phyloP scores from a whole-genome alignment of 2,797 vertebrate genomes.

The Arremon brunneinucha region DNA sequence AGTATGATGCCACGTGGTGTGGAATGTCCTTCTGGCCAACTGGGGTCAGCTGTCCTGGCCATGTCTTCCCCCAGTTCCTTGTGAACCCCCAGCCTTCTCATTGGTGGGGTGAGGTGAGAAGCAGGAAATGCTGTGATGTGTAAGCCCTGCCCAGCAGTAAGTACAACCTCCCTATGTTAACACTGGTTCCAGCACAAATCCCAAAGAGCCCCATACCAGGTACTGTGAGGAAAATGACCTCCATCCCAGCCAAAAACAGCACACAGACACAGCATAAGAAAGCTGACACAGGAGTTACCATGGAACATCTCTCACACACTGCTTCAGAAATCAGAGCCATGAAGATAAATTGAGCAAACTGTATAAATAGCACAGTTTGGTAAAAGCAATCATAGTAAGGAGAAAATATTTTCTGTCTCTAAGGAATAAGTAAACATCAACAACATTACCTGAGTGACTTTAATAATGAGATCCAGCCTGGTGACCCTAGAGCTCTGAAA shows the following conservation, averaged over 20 bases:
- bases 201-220: not conserved
- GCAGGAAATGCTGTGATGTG: not conserved
- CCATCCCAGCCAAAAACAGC: not conserved
- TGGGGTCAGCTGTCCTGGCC: not conserved
- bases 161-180: not conserved
- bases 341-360: not conserved
- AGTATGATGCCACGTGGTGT: not conserved
- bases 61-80: accelerated
- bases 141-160: not conserved
- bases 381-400: not conserved
- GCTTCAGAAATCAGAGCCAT: not conserved
- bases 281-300: not conserved
- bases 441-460: not conserved
- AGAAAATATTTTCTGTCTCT: not conserved
- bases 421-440: not conserved
- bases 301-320: not conserved
- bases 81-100: not conserved
- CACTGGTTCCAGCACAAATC: not conserved
- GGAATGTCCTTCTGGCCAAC: not conserved
- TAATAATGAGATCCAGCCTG: not conserved
- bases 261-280: not conserved
- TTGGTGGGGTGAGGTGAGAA: not conserved
- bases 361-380: not conserved
- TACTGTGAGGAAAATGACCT: not conserved
- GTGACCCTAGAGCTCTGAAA: not conserved